Evolutionary conservation across 2,888 invertebrate genomes (phyloP).

Genomic region (Aleiodes testaceus): DNA sequence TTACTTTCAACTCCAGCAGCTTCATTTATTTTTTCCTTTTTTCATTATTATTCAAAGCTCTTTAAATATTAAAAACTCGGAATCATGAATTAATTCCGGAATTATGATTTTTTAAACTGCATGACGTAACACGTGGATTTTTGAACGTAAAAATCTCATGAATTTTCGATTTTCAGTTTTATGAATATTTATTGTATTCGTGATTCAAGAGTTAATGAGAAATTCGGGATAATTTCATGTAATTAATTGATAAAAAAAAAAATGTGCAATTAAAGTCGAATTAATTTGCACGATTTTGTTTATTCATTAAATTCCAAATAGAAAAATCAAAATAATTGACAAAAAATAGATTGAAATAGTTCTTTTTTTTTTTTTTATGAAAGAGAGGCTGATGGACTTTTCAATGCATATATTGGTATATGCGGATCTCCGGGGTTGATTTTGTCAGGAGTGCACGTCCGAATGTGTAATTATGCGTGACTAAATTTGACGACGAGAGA

Average conservation of each 20-base stretch:
- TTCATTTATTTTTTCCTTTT: background rate
- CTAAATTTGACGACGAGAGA: constrained; percentile 10
- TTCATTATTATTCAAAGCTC: constrained; percentile 2
- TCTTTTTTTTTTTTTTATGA: too few relatives aligned
- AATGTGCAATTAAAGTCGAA: too few relatives aligned
- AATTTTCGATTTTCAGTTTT: constrained; percentile 30
- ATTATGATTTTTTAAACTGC: background rate
- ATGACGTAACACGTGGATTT: constrained; percentile 22
- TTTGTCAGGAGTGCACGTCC: constrained; percentile 13
- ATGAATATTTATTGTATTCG: constrained; percentile 45
- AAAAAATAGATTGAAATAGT: constrained; percentile 1
- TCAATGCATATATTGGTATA: constrained; percentile 12
- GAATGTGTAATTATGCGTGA: constrained; percentile 41
- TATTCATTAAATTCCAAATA: background rate
- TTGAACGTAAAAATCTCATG: constrained; percentile 12
- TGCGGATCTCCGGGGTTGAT: constrained; percentile 18
- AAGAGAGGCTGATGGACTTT: background rate
- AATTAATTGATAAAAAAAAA: too few relatives aligned
- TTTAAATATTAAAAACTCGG: background rate
- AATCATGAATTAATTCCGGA: constrained; percentile 16
- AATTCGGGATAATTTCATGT: too few relatives aligned
- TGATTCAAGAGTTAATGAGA: constrained; percentile 3
- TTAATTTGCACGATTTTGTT: background rate
- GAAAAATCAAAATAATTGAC: background rate
- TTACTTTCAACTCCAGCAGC: background rate